Percentiles rank a stretch among this genome's conserved stretches.
These are phyloP conservation scores for Lycophotia porphyrea DNA, from an alignment of 2,888 invertebrate species.

Conservation along the genomic window DNA sequence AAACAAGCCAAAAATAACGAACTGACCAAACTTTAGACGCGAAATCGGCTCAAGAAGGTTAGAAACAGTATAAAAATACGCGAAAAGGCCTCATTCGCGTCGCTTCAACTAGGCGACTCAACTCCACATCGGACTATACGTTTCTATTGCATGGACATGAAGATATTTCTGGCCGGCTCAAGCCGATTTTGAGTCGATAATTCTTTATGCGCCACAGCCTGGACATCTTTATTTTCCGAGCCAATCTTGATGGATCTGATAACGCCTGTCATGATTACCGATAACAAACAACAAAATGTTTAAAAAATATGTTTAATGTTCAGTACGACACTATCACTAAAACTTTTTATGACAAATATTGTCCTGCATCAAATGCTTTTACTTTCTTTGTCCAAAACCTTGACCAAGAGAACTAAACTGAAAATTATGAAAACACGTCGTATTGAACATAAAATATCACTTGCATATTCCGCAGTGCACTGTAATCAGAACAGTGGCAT, in stretches of 20 bases:
- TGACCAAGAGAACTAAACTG: not conserved
- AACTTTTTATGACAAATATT: not conserved
- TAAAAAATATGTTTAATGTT: not conserved
- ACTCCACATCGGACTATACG: not conserved
- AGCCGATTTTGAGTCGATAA: not conserved
- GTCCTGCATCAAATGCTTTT: constrained; percentile 6
- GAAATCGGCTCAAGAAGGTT: not conserved
- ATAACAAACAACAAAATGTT: not conserved
- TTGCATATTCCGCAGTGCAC: constrained; percentile 32
- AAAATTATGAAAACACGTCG: constrained; percentile 24
- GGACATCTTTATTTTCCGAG: not conserved
- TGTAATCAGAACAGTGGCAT: constrained; percentile 56
- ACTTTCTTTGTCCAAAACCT: constrained; percentile 24
- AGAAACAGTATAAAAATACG: not conserved
- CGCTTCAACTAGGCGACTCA: not conserved
- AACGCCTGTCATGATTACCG: not conserved
- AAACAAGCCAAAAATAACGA: not conserved
- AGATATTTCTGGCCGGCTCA: not conserved
- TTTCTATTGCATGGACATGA: not conserved
- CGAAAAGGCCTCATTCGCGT: not conserved
- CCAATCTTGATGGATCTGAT: not conserved
- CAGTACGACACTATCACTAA: not conserved
- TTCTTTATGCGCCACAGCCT: not conserved
- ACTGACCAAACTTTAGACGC: not conserved
- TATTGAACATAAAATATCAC: constrained; percentile 32